These are phyloP conservation scores for Drosophila azteca DNA, from an alignment of 1,140 invertebrate genomes.

Conservation along the genomic window DNA sequence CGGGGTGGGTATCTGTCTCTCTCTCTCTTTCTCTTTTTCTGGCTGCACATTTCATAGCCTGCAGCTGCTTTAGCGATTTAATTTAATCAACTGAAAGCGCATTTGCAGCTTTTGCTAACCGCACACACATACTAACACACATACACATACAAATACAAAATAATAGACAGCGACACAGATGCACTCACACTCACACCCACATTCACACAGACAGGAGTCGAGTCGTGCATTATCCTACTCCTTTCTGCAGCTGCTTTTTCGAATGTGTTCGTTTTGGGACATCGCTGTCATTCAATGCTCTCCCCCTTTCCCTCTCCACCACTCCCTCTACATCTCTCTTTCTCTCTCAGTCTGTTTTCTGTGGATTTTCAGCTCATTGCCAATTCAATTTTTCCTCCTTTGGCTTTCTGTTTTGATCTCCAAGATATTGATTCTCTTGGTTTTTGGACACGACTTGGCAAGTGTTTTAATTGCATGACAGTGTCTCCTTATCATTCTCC, in stretches of 20 bases:
- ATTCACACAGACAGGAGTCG: constrained; percentile 1
- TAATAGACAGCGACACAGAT: constrained; percentile 21
- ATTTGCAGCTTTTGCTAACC: constrained; percentile 74
- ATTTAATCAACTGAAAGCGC: constrained; percentile 84
- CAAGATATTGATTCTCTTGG: constrained; percentile 13
- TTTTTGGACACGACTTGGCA: not conserved
- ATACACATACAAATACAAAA: constrained; percentile 5
- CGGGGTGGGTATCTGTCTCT: not conserved
- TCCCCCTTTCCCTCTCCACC: not conserved
- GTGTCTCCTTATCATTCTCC: not conserved
- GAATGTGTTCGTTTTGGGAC: constrained; percentile 58
- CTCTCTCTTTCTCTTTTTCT: constrained; percentile 5
- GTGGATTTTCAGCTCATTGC: constrained; percentile 15
- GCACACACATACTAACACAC: constrained; percentile 31
- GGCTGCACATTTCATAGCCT: constrained; percentile 74
- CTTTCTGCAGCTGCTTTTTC: constrained; percentile 8
- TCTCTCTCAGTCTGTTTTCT: constrained; percentile 10
- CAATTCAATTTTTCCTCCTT: constrained; percentile 27
- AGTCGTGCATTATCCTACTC: constrained; percentile 43
- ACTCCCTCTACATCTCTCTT: constrained; percentile 13
- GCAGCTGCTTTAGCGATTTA: constrained; percentile 77
- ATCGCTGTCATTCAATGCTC: constrained; percentile 60
- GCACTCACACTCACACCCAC: not conserved
- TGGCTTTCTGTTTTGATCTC: constrained; percentile 32
- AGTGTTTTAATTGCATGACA: constrained; percentile 1